Evolutionary conservation across 2,113 vertebrate genomes (phyloP), one percentile per base, ranked within the genome.

Genomic region (Fulmarus glacialis): DNA sequence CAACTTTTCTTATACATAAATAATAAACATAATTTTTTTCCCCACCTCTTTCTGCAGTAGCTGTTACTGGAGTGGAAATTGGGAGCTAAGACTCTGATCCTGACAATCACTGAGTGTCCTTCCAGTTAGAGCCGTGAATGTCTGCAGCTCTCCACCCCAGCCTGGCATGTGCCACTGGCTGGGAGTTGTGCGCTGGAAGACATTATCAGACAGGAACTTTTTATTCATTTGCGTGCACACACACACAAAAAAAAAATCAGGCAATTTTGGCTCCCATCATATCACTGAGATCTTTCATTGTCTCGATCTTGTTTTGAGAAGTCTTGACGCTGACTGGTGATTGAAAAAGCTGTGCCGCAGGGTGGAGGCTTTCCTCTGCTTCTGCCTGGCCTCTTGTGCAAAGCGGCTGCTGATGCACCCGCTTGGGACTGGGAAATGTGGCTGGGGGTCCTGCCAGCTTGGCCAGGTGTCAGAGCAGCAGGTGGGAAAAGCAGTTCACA

Each of bases 221-320:
- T 38, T 52, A 82, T 97, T 96, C 83, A 74, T 94, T 95, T 90
- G 50, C 7, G 36, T 36, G 50, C 21, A 6, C n/a, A 5, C n/a
- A 5, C n/a, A 6, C 5, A 21, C 11, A 74, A 8, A 15, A 74
- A 62, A 71, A 74, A 62, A 32, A 8, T 6, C 7, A 6, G 27
- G 40, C 56, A 43, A 10, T 82, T 96, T 82, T 96, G 95, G 93
- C 96, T 96, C 38, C 64, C 21, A 6, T 87, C 64, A 1, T 96
- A 95, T 97, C 93, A 89, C 83, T 68, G 77, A 92, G 86, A 96
- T 97, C 95, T 96, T 94, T 84, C 96, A 92, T 97, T 95, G 90
- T 95, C 87, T 92, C 18, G 1, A 4, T 89, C 72, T 95, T 97
- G 89, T 92, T 90, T 97, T 95, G 66, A 79, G 86, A 95, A 90